Evolutionary conservation across 2,888 invertebrate species (phyloP), one percentile per base, ranked within the genome.

Genomic region (Beris morrisii): DNA sequence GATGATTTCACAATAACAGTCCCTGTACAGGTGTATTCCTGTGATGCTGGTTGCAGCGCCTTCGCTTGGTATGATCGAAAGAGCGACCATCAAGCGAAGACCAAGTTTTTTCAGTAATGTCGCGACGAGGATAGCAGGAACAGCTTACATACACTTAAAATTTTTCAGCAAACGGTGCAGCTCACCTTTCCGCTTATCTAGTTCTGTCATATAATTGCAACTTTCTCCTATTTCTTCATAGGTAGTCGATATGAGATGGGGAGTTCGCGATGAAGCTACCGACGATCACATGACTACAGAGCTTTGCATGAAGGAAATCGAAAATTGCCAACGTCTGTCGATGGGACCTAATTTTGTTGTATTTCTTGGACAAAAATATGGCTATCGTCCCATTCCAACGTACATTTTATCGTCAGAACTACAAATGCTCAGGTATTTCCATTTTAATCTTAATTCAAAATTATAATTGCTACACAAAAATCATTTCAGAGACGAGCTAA

Each of bases 241-340:
- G 95, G 97, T 97, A 4, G 97, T 97, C 32, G 97, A 97, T 81
- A 97, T 97, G 97, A 85, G 97, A 75, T 97, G 97, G 97, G 97
- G 97, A 5, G 97, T 97, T 0, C 84, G 97, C 75, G 97, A 98
- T 76, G 97, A 97, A 81, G 97, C 97, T 0, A 98, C 97, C 0
- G 97, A 98, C 75, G 98, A 98, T 87, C 98, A 98, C 83, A 97
- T 97, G 97, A 98, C 97, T 22, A 97, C 97, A 0, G 95, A 97
- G 75, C 86, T 98, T 0, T 98, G 98, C 77, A 97, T 98, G 95
- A 88, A 93, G 70, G 98, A 98, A 83, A 97, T 98, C 70, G 92
- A 94, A 80, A 98, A 97, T 80, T 98, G 97, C 76, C 97, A 98
- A 79, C 85, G 97, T 4, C 83, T 97, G 1, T 97, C 97, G 1